Conservation (phyloP, 2,113 vertebrate species). For the Cyanoramphus novaezelandiae region DNA sequence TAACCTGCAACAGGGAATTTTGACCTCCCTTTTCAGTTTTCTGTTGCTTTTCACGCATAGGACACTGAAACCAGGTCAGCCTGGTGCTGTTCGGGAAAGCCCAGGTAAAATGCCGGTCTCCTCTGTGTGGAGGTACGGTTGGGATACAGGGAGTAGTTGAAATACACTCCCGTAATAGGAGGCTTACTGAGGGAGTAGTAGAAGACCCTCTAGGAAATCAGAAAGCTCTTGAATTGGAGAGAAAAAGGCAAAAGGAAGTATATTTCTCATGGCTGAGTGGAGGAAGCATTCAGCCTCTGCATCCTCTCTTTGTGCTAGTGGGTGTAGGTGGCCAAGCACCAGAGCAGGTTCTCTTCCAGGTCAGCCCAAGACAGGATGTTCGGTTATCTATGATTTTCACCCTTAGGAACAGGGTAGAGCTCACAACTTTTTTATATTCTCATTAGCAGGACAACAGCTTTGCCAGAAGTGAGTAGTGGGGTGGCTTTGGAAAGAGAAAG, state of each 20-base stretch:
- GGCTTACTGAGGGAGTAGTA: not conserved
- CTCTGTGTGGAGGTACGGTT: not conserved
- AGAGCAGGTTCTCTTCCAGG: not conserved
- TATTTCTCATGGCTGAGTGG: not conserved
- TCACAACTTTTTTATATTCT: not conserved
- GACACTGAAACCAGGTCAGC: not conserved
- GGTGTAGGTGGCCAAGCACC: too few relatives aligned
- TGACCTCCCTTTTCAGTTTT: conserved; percentile 6
- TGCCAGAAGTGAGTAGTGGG: not conserved
- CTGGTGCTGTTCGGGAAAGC: not conserved
- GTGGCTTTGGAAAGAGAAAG: not conserved
- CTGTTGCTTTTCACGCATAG: conserved; percentile 3
- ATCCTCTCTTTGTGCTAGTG: not conserved
- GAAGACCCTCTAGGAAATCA: not conserved
- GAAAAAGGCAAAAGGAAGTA: not conserved
- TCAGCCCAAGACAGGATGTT: not conserved
- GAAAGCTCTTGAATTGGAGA: not conserved
- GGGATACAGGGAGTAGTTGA: not conserved
- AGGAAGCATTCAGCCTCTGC: not conserved
- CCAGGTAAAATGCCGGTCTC: not conserved
- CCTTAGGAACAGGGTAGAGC: not conserved
- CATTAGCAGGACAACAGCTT: not conserved
- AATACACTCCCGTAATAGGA: not conserved
- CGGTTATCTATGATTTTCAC: not conserved
- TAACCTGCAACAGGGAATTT: not conserved